These are phyloP conservation scores for Listronotus oregonensis DNA, from an alignment of 1,140 invertebrate genomes.

Conservation along the genomic window DNA sequence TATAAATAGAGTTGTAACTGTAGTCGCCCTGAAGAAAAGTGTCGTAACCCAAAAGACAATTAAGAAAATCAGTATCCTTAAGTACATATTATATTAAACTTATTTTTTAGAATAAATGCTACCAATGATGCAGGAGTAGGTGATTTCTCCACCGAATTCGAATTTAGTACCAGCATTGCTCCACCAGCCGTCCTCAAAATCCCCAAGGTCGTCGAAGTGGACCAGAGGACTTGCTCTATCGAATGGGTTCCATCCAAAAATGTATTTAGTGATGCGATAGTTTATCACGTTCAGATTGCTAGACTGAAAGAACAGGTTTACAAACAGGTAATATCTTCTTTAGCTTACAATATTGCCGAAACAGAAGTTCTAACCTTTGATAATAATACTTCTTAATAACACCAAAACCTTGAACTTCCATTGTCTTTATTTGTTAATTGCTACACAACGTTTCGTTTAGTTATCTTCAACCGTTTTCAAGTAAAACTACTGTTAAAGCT, in stretches of 20 bases:
- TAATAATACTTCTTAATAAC: too few relatives aligned
- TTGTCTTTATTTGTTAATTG: too few relatives aligned
- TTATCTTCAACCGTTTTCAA: too few relatives aligned
- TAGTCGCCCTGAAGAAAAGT: too few relatives aligned
- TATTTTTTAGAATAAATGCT: slow-evolving; percentile 68
- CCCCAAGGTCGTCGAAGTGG: slow-evolving; percentile 62
- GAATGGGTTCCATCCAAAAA: slow-evolving; percentile 62
- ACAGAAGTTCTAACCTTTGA: too few relatives aligned
- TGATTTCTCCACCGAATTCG: slow-evolving; percentile 70
- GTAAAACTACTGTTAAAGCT: too few relatives aligned
- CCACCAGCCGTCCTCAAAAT: slow-evolving; percentile 78
- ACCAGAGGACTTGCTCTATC: slow-evolving; percentile 57
- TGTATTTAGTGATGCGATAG: slow-evolving; percentile 64
- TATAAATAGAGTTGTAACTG: too few relatives aligned
- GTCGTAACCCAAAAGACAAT: too few relatives aligned
- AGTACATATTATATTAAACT: background rate
- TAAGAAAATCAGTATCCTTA: too few relatives aligned
- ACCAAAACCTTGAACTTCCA: too few relatives aligned
- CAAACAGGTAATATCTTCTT: slow-evolving; percentile 59
- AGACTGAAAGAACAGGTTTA: slow-evolving; percentile 66
- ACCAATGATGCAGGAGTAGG: slow-evolving; percentile 83
- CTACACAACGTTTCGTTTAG: too few relatives aligned
- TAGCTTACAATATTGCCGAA: background rate
- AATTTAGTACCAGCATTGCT: slow-evolving; percentile 74
- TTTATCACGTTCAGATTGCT: slow-evolving; percentile 70